These are phyloP conservation scores for Dolichotis patagonum DNA, from an alignment of 2,113 vertebrate genomes.

Conservation along the genomic window DNA sequence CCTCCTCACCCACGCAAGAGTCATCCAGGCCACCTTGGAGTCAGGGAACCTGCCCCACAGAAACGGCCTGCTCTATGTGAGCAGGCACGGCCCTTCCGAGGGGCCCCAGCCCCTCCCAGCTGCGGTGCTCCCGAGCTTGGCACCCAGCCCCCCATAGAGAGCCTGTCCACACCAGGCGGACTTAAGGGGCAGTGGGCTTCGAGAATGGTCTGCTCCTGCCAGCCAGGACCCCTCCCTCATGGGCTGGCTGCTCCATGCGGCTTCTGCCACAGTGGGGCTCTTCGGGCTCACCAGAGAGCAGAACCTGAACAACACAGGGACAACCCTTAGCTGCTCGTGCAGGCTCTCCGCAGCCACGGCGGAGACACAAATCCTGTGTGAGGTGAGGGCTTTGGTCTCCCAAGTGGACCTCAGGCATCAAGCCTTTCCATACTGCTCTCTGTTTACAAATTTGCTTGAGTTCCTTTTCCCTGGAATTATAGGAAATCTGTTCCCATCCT, in stretches of 20 bases:
- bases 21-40: too few relatives aligned
- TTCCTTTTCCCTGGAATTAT: neutral
- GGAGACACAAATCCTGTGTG: neutral
- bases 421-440: neutral
- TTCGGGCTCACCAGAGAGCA: neutral
- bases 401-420: neutral
- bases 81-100: neutral
- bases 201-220: neutral
- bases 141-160: too few relatives aligned
- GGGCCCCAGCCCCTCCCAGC: neutral
- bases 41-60: neutral
- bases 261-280: neutral
- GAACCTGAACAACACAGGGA: neutral
- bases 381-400: neutral
- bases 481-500: neutral
- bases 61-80: neutral
- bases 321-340: neutral
- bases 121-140: too few relatives aligned
- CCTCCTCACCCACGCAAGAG: neutral
- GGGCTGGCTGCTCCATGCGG: neutral
- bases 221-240: neutral
- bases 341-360: neutral
- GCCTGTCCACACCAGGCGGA: too few relatives aligned
- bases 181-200: neutral
- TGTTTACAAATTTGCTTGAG: neutral